phyloP scores from a whole-genome alignment of 1,140 invertebrate species.

The Bactericera cockerelli region DNA sequence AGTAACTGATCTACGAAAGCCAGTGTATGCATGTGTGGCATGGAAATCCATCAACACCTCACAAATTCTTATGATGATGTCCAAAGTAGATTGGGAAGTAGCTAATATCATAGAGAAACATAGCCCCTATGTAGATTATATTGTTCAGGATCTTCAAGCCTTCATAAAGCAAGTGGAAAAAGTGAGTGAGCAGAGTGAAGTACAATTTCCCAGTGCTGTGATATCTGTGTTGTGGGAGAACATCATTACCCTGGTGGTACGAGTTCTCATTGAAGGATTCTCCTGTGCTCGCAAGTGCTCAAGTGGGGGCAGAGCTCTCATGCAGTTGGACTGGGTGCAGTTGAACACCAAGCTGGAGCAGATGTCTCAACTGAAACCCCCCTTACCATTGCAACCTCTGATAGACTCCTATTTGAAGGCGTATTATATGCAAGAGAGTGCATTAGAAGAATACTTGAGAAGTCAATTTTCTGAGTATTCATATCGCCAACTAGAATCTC shows the following conservation, averaged over 20 bases:
- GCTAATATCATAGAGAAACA: slow-evolving; percentile 91
- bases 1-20: slow-evolving; percentile 54
- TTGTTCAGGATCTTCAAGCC: slow-evolving; percentile 59
- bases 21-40: slow-evolving; percentile 71
- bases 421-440: slow-evolving; percentile 78
- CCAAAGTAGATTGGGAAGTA: slow-evolving; percentile 89
- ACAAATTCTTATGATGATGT: slow-evolving; percentile 65
- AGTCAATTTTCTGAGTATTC: slow-evolving; percentile 81
- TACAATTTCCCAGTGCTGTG: slow-evolving; percentile 54
- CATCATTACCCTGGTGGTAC: slow-evolving; percentile 64
- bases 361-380: slow-evolving; percentile 64
- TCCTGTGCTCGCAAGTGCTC: slow-evolving; percentile 85
- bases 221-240: slow-evolving; percentile 67
- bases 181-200: slow-evolving; percentile 35
- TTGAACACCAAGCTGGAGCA: slow-evolving; percentile 80
- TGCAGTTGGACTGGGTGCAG: slow-evolving; percentile 96
- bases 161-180: slow-evolving; percentile 60
- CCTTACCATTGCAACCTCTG: slow-evolving; percentile 74
- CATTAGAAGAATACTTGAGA: slow-evolving; percentile 76
- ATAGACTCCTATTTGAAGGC: slow-evolving; percentile 93
- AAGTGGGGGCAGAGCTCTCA: slow-evolving; percentile 85
- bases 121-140: slow-evolving; percentile 67
- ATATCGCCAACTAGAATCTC: slow-evolving; percentile 62
- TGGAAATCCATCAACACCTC: slow-evolving; percentile 63
- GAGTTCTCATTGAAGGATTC: slow-evolving; percentile 85